Base-by-base conservation (phyloP, 1,140 invertebrate genomes). In the Macrobrachium nipponense region DNA sequence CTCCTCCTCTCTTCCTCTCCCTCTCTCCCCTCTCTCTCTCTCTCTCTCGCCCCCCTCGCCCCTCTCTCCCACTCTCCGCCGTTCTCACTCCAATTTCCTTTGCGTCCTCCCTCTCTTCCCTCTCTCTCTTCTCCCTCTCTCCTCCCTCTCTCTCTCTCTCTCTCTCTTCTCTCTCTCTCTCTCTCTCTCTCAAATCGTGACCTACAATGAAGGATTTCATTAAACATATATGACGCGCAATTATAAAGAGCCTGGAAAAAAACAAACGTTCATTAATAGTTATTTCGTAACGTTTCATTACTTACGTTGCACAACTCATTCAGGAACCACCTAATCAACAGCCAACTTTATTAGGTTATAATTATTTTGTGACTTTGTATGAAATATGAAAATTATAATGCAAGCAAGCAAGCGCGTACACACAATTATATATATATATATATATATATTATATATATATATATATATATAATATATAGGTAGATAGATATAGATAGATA, bases 371-470 rank as follows among this genome's bases (percentile, higher is more conserved):
- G 15, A 43, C 23, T 14, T 8, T 36, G 43, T 11, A n/a, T 58
- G 18, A 8, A 59, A 18, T n/a, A n/a, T 0, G 15, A n/a, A 44
- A 58, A 11, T 6, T n/a, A 4, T 8, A n/a, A 73, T 18, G 36
- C 36, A 14, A 17, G 20, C 4, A n/a, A n/a, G 51, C 43, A 7
- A 12, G 27, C 72, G 10, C 23, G 20, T 12, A 77, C 7, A 77
- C 14, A 77, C 20, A 44, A 27, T 15, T 51, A 77, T 23, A 77
- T 10, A 64, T 66, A 70, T 12, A 70, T 66, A 70, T 66, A 66
- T 66, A 23, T 66, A 66, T 66, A 23, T 66, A 66, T 66, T 4
- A 23, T 66, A 17, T 66, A 15, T 66, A 17, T 66, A 10, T 66
- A 17, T 66, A 15, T 66, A 17, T 66, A 15, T 66, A 15, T 66